Evolutionary conservation across 2,888 invertebrate genomes (phyloP).

Genomic region (Hyles lineata): DNA sequence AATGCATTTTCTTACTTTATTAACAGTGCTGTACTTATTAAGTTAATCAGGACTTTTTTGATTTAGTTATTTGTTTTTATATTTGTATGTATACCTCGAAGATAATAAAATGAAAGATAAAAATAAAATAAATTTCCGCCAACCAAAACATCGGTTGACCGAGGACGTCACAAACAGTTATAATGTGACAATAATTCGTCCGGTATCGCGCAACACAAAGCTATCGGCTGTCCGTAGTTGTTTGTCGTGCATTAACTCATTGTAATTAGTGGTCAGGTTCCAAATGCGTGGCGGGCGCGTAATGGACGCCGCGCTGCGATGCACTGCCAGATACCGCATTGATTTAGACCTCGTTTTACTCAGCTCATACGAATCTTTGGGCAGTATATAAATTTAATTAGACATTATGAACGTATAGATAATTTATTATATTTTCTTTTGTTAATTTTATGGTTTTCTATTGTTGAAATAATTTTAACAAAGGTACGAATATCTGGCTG

Average conservation of each 20-base stretch:
- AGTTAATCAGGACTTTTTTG: too few relatives aligned
- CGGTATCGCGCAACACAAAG: conserved; percentile 14
- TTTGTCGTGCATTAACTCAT: conserved; percentile 23
- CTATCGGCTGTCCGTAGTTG: conserved; percentile 18
- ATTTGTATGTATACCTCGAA: too few relatives aligned
- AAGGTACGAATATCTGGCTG: too few relatives aligned
- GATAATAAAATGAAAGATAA: too few relatives aligned
- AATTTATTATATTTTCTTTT: too few relatives aligned
- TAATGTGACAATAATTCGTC: not conserved
- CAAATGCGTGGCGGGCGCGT: conserved; percentile 8
- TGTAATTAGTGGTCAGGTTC: conserved; percentile 24
- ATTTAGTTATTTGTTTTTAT: too few relatives aligned
- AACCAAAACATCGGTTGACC: not conserved
- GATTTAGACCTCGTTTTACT: conserved; percentile 14
- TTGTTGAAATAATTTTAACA: too few relatives aligned
- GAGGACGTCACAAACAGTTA: not conserved
- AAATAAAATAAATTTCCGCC: too few relatives aligned
- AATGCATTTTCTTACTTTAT: too few relatives aligned
- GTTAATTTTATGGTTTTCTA: too few relatives aligned
- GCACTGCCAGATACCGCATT: conserved; percentile 13
- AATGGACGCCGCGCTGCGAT: not conserved
- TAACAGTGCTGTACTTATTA: too few relatives aligned
- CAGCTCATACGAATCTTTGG: not conserved
- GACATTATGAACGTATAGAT: too few relatives aligned
- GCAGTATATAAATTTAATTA: not conserved